phyloP scores from a whole-genome alignment of 1,140 invertebrate species.

The Phthorimaea operculella region DNA sequence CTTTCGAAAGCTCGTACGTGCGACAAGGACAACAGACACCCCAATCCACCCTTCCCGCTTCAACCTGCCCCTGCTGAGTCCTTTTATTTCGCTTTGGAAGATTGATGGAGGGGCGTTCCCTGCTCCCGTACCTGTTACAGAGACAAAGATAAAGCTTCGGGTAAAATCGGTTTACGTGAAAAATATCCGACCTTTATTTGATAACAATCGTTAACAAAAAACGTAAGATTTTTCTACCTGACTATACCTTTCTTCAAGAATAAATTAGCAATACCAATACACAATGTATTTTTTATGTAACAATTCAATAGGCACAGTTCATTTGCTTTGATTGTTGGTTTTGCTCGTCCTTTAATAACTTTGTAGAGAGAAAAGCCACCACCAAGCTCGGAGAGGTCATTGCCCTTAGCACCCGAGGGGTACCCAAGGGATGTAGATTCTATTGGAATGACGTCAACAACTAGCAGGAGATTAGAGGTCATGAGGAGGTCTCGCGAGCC shows the following conservation, averaged over 20 bases:
- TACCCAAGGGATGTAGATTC: conserved; percentile 60
- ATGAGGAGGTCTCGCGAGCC: conserved; percentile 23
- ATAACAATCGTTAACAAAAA: neutral
- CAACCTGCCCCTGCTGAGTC: conserved; percentile 3
- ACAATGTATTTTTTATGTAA: no score
- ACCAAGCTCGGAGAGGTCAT: conserved; percentile 17
- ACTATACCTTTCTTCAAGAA: neutral
- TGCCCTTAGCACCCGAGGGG: conserved; percentile 28
- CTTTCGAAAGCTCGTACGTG: conserved; percentile 49
- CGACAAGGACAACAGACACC: conserved; percentile 33
- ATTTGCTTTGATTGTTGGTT: no score
- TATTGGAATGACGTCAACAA: conserved; percentile 67
- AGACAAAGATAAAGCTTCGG: neutral
- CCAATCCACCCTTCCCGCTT: conserved; percentile 21
- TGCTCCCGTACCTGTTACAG: neutral
- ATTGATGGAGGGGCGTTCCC: conserved; percentile 4
- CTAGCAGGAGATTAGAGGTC: conserved; percentile 52
- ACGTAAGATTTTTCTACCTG: neutral
- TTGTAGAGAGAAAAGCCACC: conserved; percentile 1
- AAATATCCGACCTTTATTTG: neutral
- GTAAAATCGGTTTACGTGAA: neutral
- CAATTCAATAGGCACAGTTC: no score
- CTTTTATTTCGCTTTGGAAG: conserved; percentile 1
- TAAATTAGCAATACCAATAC: no score
- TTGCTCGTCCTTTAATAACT: neutral